Base-by-base conservation (phyloP, 2,888 invertebrate species). In the Bellardia pandia region DNA sequence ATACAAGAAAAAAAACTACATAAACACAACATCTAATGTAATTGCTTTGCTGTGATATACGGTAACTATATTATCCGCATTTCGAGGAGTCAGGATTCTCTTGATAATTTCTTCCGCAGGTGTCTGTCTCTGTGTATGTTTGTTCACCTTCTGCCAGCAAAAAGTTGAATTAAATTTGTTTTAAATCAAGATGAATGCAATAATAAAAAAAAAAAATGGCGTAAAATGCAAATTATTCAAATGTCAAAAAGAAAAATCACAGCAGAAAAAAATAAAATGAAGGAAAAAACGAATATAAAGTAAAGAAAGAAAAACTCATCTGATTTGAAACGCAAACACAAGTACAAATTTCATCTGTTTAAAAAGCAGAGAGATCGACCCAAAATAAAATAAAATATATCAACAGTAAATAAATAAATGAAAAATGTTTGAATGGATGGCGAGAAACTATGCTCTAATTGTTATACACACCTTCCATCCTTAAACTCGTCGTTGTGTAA, bases 141-240 rank as follows among this genome's bases (percentile, higher is more conserved):
- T 16, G 37, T 51, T 40, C 30, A 58, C 33, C 56, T 71, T 45
- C 62, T 69, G n/a, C 51, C 56, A 56, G 8, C 51, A 64, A 79
- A 71, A 76, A 64, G 40, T 85, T 75, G 64, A 76, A 71, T 85
- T 80, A 76, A 80, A 80, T 76, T 75, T 80, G 56, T 85, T 76
- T 79, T 56, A 76, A 80, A 80, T 80, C 56, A 80, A 64, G 60
- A 40, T 66, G 48, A 23, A 77, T 37, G 40, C 33, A 60, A 60
- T 60, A 56, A 23, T 23, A 62, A 16, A 62, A n/a, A n/a, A 62
- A 60, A 77, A 56, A 83, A 83, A 62, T 77, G 66, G 48, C 72
- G 76, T 72, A 74, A 84, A 86, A 86, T 84, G 45, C 68, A 74
- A 86, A 77, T 77, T 72, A 84, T 86, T 80, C 77, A 77, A 80